Base-by-base conservation (phyloP, 2,113 vertebrate species). In the Lethenteron camtschaticum region DNA sequence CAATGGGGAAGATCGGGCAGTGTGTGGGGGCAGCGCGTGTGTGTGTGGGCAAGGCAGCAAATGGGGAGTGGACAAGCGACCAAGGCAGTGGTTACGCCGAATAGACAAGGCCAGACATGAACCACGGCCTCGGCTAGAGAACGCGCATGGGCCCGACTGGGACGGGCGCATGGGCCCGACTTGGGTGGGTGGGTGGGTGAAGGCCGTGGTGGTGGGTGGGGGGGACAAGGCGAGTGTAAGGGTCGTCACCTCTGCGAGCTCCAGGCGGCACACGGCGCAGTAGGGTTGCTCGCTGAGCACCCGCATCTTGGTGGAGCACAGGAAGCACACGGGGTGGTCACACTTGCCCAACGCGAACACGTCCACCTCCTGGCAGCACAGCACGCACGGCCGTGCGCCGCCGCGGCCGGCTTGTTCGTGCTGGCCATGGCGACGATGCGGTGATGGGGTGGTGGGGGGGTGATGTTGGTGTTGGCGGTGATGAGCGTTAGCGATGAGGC, bases 251-350 rank as follows among this genome's bases (percentile, higher is more conserved):
- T 92, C 90, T 79, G 85, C 85, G 74, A 97, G 85, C 81, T 94
- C 88, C 78, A 92, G 89, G 70, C 92, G 87, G 84, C 92, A 96
- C 71, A 97, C 92, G 14, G 92, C 92, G 80, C 92, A 97, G 85
- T 96, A 96, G 69, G 85, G 85, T 80, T 94, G 91, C 11, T 89
- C 88, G 73, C 91, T 96, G 56, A 97, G 83, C 71, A 91, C 87
- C 76, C 92, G 80, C 92, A 96, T 96, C 79, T 94, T 88, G 76
- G 90, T 95, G 73, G 91, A 97, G 78, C 92, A 97, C 74, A 88
- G 88, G 79, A 86, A 95, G 77, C 92, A 97, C 77, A 97, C 86
- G 41, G 92, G 88, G 78, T 97, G 92, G 70, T 97, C 92, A 73
- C 91, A 96, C 77, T 89, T 90, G 58, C 91, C 91, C 71, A 96